Evolutionary conservation across 1,140 invertebrate genomes (phyloP).

Genomic region (Anoplolepis gracilipes): DNA sequence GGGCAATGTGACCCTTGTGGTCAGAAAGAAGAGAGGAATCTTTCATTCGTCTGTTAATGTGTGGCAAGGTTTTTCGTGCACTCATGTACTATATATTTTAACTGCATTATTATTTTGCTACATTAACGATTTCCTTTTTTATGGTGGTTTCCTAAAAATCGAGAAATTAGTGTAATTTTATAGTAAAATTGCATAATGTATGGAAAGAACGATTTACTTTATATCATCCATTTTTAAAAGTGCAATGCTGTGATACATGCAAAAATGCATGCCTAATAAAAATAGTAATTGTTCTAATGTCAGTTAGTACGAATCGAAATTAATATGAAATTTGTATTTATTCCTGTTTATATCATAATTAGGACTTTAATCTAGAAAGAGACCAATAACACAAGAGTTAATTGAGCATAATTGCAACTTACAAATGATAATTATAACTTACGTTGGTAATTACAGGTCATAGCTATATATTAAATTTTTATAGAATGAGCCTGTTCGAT

Average conservation of each 20-base stretch:
- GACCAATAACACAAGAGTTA: constrained; percentile 22
- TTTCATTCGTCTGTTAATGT: neutral
- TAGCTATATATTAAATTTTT: constrained; percentile 4
- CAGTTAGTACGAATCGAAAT: constrained; percentile 1
- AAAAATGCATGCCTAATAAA: neutral
- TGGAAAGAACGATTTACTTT: neutral
- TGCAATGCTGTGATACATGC: neutral
- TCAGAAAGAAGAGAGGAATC: constrained; percentile 55
- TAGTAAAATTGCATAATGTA: neutral
- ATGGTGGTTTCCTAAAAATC: neutral
- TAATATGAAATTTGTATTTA: constrained; percentile 17
- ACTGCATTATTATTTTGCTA: neutral
- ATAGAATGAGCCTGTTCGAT: neutral
- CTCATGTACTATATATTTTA: neutral
- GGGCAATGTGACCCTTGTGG: neutral
- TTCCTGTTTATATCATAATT: neutral
- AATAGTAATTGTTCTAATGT: neutral
- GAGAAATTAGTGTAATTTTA: neutral
- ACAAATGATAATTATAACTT: constrained; percentile 5
- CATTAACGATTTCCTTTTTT: neutral
- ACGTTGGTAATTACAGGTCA: neutral
- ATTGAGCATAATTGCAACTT: neutral
- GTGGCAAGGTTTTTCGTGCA: neutral
- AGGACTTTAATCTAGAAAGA: neutral
- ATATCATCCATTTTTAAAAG: neutral